Evolutionary conservation across 1,140 invertebrate species (phyloP), one percentile per base, ranked within the genome.

Genomic region (Pogonognathellus flavescens): DNA sequence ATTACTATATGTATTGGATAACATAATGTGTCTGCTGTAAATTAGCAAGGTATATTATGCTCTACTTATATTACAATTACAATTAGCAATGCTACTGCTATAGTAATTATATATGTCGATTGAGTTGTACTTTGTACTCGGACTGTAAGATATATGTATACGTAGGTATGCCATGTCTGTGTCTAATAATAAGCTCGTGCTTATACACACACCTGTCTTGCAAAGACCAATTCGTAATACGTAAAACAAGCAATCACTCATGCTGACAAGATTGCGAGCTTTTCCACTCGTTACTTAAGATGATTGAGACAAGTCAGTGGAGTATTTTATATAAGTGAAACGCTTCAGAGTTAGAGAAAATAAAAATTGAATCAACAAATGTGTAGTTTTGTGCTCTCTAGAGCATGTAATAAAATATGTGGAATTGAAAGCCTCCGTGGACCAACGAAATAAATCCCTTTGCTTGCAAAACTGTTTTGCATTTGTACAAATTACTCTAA

Each of bases 281-380:
- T 81, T 81, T 81, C 80, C 80, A 57, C 80, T 81, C 80, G 55
- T 81, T 81, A 55, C 80, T 50, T 81, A 81, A 81, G 53, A 81
- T 81, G 80, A 81, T 81, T 81, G 53, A 81, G 53, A 18, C 18
- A 49, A 49, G 70, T 16, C 70, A 49, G 41, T 13, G 31, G 25
- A 76, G 70, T 76, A 57, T 14, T 57, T 14, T 14, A n/a, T 13
- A 76, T 16, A 76, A 76, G 70, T 49, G 70, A 76, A 76, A 76
- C 70, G 70, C 70, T n/a, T 49, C 31, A 76, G 6, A 49, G 31
- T 76, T 76, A 76, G 70, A 76, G 70, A 76, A 76, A 76, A 76
- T 25, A 76, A 76, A 76, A 76, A 49, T 76, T 49, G 70, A 76
- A 76, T 76, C 70, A 76, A 76, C 70, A 76, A 76, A 76, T 76